Evolutionary conservation across 2,113 vertebrate genomes (phyloP), one percentile per base, ranked within the genome.

Genomic region (Dendrocopos noguchii): DNA sequence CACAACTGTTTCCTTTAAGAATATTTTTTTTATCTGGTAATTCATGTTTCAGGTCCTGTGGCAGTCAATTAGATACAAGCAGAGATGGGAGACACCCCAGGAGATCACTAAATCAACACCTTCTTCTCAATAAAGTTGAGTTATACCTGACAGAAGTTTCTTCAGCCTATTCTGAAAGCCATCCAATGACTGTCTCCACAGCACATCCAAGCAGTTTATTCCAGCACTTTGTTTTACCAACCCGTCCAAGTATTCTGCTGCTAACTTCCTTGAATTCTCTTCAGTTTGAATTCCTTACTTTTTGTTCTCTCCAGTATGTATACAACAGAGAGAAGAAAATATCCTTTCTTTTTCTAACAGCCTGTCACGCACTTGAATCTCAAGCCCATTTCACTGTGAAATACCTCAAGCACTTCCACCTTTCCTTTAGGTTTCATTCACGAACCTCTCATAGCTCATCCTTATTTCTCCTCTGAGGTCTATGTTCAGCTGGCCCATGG

Each of bases 61-160:
- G 7, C 12, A 72, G 7, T 15, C 19, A 34, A 12, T 7, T 25
- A 75, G 28, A 78, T 9, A 57, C 3, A 24, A 75, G 2, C 4
- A 39, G 13, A 7, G 4, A 4, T 57, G 8, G 15, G 12, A 76
- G 33, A 87, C 9, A 36, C 5, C 17, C 5, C 4, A 28, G 39
- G 44, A 80, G 15, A 12, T 16, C 1, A 39, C 10, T 28, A 33
- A 68, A 65, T 33, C 10, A 44, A 65, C 22, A 36, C 2, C 15
- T 44, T 55, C 55, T 44, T 19, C 27, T 3, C 13, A 82, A 4
- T 0, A 0, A 47, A 6, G 17, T 61, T 47, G 21, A 28, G 9
- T 60, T 87, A 36, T 10, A 74, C 13, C 5, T 78, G 57, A 25
- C 15, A 21, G 34, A 87, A 73, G 9, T 50, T 76, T 76, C 27